phyloP scores from a whole-genome alignment of 2,797 vertebrate species.

The Lates japonicus region DNA sequence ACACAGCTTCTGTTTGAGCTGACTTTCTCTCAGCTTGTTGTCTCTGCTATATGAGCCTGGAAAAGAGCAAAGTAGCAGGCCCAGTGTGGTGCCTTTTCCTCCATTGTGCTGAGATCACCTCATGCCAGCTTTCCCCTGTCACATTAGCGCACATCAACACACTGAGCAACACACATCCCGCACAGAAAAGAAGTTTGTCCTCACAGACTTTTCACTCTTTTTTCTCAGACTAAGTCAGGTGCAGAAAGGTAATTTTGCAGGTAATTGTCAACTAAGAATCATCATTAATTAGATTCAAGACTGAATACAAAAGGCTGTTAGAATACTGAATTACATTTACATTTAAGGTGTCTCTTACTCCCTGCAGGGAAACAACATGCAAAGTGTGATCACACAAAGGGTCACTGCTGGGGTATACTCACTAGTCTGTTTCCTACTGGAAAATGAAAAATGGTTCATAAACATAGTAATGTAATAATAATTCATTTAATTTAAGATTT shows the following conservation, averaged over 20 bases:
- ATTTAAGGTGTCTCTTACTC: no score
- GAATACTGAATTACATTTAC: background rate
- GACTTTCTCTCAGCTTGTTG: conserved; percentile 58
- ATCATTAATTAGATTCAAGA: background rate
- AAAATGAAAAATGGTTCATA: no score
- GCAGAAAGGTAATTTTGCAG: background rate
- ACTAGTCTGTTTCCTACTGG: no score
- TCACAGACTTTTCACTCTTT: background rate
- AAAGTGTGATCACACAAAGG: no score
- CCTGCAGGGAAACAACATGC: no score
- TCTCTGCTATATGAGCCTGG: conserved; percentile 65
- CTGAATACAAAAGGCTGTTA: background rate
- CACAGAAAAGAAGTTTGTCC: conserved; percentile 30
- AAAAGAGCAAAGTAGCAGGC: conserved; percentile 81
- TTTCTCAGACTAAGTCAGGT: background rate
- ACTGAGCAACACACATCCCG: conserved; percentile 44
- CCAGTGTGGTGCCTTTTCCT: conserved; percentile 82
- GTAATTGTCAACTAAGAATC: background rate
- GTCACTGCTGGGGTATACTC: no score
- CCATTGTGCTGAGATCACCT: conserved; percentile 80
- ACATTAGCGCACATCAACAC: conserved; percentile 83
- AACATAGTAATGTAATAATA: no score
- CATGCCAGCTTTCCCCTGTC: conserved; percentile 84
- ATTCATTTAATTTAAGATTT: no score
- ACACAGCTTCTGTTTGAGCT: conserved; percentile 32